Evolutionary conservation across 1,140 invertebrate genomes (phyloP).

Genomic region (Bombyx mandarina): DNA sequence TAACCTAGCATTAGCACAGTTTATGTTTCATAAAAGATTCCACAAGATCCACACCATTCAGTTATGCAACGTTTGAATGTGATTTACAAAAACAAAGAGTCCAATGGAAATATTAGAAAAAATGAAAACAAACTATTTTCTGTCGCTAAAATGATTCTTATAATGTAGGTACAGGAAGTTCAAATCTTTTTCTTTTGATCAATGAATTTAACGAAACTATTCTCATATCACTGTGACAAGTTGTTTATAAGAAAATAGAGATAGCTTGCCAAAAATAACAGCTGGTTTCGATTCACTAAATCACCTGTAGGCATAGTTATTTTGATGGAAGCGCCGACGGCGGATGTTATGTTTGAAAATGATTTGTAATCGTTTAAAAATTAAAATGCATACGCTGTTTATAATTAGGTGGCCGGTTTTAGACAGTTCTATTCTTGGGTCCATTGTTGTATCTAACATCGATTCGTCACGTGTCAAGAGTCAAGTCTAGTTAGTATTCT

Average conservation of each 20-base stretch:
- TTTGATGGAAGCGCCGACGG: conserved; percentile 21
- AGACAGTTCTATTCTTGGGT: conserved; percentile 34
- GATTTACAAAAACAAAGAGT: too few species aligned
- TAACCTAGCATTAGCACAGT: too few species aligned
- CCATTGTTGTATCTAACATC: conserved; percentile 27
- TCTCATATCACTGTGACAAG: conserved; percentile 3
- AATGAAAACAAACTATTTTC: too few species aligned
- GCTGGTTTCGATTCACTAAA: conserved; percentile 7
- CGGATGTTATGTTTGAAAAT: conserved; percentile 21
- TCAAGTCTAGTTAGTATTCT: conserved; percentile 24
- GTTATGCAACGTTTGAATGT: too few species aligned
- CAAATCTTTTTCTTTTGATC: conserved; percentile 12
- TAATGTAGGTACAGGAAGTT: neutral
- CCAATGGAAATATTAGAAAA: too few species aligned
- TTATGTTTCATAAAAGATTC: too few species aligned
- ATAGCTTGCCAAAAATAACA: conserved; percentile 15
- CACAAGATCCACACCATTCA: too few species aligned
- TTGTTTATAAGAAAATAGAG: conserved; percentile 9
- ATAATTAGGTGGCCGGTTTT: conserved; percentile 40
- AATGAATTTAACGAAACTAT: conserved; percentile 1
- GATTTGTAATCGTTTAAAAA: conserved; percentile 25
- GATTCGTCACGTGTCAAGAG: conserved; percentile 6
- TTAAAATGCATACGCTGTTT: conserved; percentile 26
- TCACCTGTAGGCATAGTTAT: conserved; percentile 19
- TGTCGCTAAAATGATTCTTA: neutral